Conservation (phyloP, 2,888 invertebrate genomes). For the Trissoscelio sp. region DNA sequence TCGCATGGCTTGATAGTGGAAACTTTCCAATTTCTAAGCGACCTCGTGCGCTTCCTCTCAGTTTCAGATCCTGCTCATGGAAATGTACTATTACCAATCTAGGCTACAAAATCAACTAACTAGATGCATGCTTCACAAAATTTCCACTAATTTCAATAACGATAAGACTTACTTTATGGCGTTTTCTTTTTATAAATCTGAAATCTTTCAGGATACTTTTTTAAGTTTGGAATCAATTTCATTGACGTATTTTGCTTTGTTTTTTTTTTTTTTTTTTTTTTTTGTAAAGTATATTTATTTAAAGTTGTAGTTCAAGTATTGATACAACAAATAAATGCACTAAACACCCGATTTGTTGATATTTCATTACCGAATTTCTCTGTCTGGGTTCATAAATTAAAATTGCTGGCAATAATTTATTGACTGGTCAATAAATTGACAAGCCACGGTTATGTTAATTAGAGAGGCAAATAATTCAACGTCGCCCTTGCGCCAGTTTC, state of each 20-base stretch:
- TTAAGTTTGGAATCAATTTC: no score
- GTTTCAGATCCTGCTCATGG: constrained; percentile 51
- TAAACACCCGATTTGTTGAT: constrained; percentile 24
- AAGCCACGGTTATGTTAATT: constrained; percentile 71
- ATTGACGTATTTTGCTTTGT: no score
- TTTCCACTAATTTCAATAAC: background rate
- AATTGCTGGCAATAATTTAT: constrained; percentile 39
- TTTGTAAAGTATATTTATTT: no score
- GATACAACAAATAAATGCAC: no score
- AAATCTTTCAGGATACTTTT: no score
- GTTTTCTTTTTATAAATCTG: no score
- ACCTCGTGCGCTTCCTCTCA: constrained; percentile 52
- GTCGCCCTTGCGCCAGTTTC: constrained; percentile 62
- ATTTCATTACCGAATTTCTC: constrained; percentile 23
- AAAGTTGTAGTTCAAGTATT: no score
- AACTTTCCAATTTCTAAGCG: constrained; percentile 65
- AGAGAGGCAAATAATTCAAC: constrained; percentile 71
- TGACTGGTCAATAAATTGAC: constrained; percentile 62
- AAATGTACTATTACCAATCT: constrained; percentile 50
- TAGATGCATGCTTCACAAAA: constrained; percentile 27
- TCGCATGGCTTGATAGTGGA: constrained; percentile 55
- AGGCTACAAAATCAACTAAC: constrained; percentile 31
- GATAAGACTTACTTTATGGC: no score
- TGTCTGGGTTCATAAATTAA: constrained; percentile 18
- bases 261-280: no score